A percentile compares a stretch with the other conserved stretches of the same genome.
Evolutionary conservation across 1,140 invertebrate species (phyloP).

Genomic region (Orussus abietinus): DNA sequence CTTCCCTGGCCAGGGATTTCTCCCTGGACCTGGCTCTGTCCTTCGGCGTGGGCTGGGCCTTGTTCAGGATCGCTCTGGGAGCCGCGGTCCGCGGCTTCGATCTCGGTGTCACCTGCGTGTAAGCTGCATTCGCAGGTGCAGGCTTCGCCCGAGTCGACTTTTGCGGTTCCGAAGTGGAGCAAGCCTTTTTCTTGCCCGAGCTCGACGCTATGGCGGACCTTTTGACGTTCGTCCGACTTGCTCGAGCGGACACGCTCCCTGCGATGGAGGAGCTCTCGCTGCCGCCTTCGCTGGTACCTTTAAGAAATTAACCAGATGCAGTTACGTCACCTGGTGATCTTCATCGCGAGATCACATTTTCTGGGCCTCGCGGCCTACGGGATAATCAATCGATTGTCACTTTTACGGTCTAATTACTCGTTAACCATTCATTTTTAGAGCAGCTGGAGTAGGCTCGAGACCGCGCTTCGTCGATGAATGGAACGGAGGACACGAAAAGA

Average conservation of each 20-base stretch:
- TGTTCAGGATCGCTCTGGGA: conserved; percentile 42
- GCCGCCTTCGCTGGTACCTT: conserved; percentile 65
- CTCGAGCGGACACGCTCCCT: conserved; percentile 44
- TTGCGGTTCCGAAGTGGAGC: conserved; percentile 18
- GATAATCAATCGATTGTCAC: too few species aligned
- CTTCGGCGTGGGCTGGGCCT: conserved; percentile 45
- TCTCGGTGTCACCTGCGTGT: conserved; percentile 16
- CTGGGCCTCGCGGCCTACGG: too few species aligned
- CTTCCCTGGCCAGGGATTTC: too few species aligned
- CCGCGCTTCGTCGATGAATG: too few species aligned
- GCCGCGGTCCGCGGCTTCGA: conserved; percentile 55
- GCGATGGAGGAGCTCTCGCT: conserved; percentile 71
- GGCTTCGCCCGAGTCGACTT: conserved; percentile 25
- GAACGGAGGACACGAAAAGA: too few species aligned
- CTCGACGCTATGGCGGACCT: conserved; percentile 19
- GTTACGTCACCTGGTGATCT: too few species aligned
- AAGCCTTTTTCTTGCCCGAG: conserved; percentile 40
- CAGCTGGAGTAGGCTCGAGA: too few species aligned
- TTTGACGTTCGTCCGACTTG: conserved; percentile 22
- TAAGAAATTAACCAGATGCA: too few species aligned
- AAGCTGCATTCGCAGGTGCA: conserved; percentile 6
- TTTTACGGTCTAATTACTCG: too few species aligned
- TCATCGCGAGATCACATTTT: too few species aligned
- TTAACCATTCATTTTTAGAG: too few species aligned
- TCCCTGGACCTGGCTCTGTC: conserved; percentile 57